Evolutionary conservation across 2,797 vertebrate genomes (phyloP), one percentile per base, ranked within the genome.

Genomic region (Myotis myotis): DNA sequence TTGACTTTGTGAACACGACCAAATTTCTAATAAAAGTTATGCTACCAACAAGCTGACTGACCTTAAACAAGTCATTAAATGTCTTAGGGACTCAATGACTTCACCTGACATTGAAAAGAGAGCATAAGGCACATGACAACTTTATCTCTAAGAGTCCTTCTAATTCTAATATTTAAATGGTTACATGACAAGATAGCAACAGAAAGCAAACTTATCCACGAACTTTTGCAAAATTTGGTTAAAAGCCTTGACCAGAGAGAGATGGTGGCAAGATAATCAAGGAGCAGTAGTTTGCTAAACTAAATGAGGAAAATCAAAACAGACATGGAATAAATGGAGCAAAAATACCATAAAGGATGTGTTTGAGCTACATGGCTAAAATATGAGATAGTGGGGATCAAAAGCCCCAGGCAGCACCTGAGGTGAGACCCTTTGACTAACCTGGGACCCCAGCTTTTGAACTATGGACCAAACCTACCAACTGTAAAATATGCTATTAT

Each of bases 241-340:
- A 62, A 62, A 62, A 62, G 57, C 57, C 57, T 62, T 62, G 57
- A 62, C 25, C 57, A 62, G 28, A 62, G 33, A 75, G 25, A 75
- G 15, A 88, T 28, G 20, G n/a, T 33, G 33, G 17, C 60, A 85
- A 64, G 33, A 92, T 53, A 72, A 86, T 13, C 22, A 81, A 36
- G 38, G 28, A 88, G n/a, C 25, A 81, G 38, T 85, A 89, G 33
- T 47, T 71, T 81, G 38, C 74, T 64, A 81, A 86, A 57, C 33
- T 86, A 47, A 94, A 70, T 33, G 10, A 94, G 8, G 30, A 86
- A 78, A 86, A 51, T 68, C 75, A 78, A 78, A 93, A 66, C 70
- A 86, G 7, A 82, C 6, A 83, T 4, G 28, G 30, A 92, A 81
- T 78, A 81, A 95, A 82, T 60, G 12, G 23, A 71, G 53, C 53